These are phyloP conservation scores for Pionites leucogaster DNA, from an alignment of 2,113 vertebrate genomes.

Conservation along the genomic window DNA sequence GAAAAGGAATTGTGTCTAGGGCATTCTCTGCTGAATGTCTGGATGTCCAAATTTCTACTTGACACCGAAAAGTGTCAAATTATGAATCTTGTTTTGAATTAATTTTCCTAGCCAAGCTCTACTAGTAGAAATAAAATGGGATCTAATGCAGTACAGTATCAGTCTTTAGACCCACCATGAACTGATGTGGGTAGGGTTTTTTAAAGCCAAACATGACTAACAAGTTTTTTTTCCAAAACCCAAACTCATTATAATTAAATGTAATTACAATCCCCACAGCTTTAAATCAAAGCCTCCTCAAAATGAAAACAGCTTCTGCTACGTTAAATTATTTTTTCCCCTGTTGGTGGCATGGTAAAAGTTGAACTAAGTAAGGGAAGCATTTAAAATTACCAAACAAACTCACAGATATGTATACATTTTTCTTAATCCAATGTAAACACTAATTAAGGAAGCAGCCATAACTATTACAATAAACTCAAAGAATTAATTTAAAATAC, in stretches of 20 bases:
- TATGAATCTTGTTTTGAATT: neutral
- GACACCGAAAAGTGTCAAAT: neutral
- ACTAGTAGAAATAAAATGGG: neutral
- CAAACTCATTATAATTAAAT: neutral
- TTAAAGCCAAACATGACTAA: neutral
- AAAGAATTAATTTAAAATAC: neutral
- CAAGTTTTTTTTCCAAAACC: neutral
- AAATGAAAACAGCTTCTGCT: neutral
- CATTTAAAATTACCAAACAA: neutral
- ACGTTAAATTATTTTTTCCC: conserved; percentile 1
- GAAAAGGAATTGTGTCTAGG: neutral
- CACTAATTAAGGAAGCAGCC: neutral
- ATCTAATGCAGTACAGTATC: neutral
- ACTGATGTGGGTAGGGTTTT: neutral
- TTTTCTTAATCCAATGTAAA: neutral
- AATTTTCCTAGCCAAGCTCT: neutral
- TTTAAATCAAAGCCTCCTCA: neutral
- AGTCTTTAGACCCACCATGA: neutral
- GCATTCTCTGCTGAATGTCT: neutral
- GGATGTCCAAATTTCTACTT: neutral
- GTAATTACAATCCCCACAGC: neutral
- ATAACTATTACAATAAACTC: neutral
- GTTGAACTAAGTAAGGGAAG: neutral
- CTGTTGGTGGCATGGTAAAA: neutral
- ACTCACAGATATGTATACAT: neutral